A percentile compares a stretch with the other conserved stretches of the same genome.
phyloP scores from a whole-genome alignment of 2,888 invertebrate genomes.

The Tenthredo distinguenda region DNA sequence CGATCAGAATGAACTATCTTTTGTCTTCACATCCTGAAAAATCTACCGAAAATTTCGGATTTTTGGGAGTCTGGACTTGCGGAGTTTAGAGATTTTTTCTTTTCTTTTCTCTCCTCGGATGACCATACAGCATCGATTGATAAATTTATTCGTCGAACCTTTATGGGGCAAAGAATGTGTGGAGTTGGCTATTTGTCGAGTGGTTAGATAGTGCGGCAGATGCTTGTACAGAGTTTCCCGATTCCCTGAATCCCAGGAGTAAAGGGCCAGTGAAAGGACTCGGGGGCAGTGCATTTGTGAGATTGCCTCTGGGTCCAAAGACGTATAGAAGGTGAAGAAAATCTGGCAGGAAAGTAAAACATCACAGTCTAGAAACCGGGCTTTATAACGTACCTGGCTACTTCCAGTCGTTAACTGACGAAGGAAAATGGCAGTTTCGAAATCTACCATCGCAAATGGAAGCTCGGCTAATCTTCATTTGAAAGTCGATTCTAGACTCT shows the following conservation, averaged over 20 bases:
- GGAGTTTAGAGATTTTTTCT: neutral
- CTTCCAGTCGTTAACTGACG: neutral
- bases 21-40: no score
- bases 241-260: neutral
- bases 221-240: constrained; percentile 13
- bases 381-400: neutral
- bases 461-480: constrained; percentile 39
- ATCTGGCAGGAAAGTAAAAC: constrained; percentile 12
- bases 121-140: neutral
- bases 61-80: no score
- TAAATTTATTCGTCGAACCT: neutral
- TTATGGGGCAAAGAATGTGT: neutral
- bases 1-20: no score
- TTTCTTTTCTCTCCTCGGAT: neutral
- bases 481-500: constrained; percentile 36
- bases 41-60: no score
- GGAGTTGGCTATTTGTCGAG: neutral
- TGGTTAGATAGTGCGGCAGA: constrained; percentile 15
- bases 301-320: constrained; percentile 36
- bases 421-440: neutral
- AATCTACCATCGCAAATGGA: constrained; percentile 10
- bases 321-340: constrained; percentile 11
- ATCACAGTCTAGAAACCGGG: constrained; percentile 10
- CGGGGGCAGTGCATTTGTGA: constrained; percentile 39
- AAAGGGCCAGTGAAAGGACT: constrained; percentile 24